These are phyloP conservation scores for Acipenser oxyrinchus DNA, from an alignment of 2,797 vertebrate genomes.

Conservation along the genomic window DNA sequence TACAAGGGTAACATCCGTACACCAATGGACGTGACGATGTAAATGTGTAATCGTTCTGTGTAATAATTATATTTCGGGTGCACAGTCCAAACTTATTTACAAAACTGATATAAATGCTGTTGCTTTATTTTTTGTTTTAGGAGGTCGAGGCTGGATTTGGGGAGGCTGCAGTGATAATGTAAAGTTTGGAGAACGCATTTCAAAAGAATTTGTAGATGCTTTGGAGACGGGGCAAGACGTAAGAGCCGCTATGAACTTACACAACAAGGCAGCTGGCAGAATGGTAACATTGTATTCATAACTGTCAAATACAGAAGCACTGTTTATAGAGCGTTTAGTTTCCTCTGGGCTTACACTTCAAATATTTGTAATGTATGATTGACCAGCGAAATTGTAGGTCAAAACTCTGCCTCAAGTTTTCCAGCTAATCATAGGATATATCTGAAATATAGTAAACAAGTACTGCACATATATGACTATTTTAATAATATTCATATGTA, in stretches of 20 bases:
- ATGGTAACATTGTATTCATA: constrained; percentile 41
- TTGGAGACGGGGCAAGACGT: constrained; percentile 68
- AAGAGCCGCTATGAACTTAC: constrained; percentile 65
- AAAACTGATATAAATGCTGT: background rate
- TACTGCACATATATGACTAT: too few relatives aligned
- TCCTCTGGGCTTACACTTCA: too few relatives aligned
- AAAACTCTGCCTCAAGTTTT: background rate
- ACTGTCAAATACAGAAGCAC: too few relatives aligned
- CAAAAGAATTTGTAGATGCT: constrained; percentile 67
- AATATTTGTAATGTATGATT: background rate
- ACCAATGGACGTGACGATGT: background rate
- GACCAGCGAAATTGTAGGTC: background rate
- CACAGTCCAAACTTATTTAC: background rate
- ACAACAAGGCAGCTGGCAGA: constrained; percentile 67
- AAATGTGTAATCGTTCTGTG: background rate
- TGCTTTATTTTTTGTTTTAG: constrained; percentile 32
- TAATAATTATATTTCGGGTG: background rate
- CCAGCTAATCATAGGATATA: too few relatives aligned
- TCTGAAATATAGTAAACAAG: too few relatives aligned
- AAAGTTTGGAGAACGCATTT: constrained; percentile 68
- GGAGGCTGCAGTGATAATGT: constrained; percentile 72
- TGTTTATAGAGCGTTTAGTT: too few relatives aligned
- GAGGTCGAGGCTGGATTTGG: constrained; percentile 72
- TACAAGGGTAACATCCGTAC: background rate
- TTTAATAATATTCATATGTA: too few relatives aligned